phyloP scores from a whole-genome alignment of 2,113 vertebrate genomes.

The Albula glossodonta region DNA sequence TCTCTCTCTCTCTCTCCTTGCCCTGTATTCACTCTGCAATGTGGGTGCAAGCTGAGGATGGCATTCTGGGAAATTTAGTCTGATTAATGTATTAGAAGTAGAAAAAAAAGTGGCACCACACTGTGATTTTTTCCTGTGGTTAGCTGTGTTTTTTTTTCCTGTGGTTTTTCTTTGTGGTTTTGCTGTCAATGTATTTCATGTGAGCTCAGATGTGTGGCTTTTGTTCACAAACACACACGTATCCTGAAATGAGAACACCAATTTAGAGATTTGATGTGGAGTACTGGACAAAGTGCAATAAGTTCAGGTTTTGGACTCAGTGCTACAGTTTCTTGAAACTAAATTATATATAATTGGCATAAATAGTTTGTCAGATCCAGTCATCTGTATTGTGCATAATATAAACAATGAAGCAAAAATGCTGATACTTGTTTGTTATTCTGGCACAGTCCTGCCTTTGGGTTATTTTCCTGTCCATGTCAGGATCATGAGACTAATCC shows the following conservation, averaged over 20 bases:
- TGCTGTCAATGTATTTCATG: background rate
- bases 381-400: background rate
- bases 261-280: background rate
- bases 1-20: too few species aligned
- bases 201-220: background rate
- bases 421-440: background rate
- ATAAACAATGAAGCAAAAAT: background rate
- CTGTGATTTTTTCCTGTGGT: background rate
- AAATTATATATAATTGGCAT: background rate
- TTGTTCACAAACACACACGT: background rate
- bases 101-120: conserved; percentile 5
- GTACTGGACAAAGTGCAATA: background rate
- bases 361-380: background rate
- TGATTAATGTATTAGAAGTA: background rate
- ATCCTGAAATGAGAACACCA: background rate
- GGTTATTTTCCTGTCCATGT: background rate
- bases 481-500: background rate
- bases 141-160: background rate
- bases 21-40: background rate
- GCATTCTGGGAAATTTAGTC: background rate
- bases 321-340: background rate
- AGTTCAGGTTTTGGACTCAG: background rate
- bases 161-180: background rate
- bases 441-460: background rate
- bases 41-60: background rate